Evolutionary conservation across 2,797 vertebrate genomes (phyloP), one percentile per base, ranked within the genome.

Genomic region (Malurus splendens): DNA sequence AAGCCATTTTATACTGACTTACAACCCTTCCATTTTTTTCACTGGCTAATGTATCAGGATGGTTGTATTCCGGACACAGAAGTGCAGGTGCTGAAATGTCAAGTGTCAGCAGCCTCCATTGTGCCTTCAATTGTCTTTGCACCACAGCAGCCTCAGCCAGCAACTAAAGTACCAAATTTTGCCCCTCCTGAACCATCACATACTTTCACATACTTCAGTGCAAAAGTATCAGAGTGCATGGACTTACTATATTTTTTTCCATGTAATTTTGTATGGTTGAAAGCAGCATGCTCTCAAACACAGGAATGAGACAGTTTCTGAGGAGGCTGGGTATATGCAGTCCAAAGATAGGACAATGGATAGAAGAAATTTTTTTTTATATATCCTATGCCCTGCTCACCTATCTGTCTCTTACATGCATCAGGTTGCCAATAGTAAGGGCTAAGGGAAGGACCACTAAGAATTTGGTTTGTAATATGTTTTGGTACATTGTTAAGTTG

Each of bases 1-100:
- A 91, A 94, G 42, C 60, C 87, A 68, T 93, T 96, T 96, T 87
- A 94, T 66, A 60, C 54, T 95, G 82, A 83, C 61, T 75, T 95
- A 83, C 77, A 88, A 94, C 85, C 75, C 18, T 82, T 79, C 82
- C 68, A n/a, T 79, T 92, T 74, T 94, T 84, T 71, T 85, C 72
- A 87, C 38, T 68, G 48, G 62, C 30, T 92, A 89, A 93, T 92
- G 75, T 62, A 81, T 82, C 6, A 44, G 36, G 30, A 90, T 51
- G 48, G 39, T 41, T 72, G 7, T 70, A 57, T 51, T 74, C 64
- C 3, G 9, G 51, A 61, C 32, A 70, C 28, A 70, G 51, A 70
- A 72, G n/a, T 3, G 1, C 23, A 77, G 66, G 4, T 1, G 1
- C 36, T 24, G 50, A 68, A 80, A 68, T 45, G 44, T 20, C 44